Evolutionary conservation across 2,888 invertebrate species (phyloP), one percentile per base, ranked within the genome.

Genomic region (Lathronympha strigana): DNA sequence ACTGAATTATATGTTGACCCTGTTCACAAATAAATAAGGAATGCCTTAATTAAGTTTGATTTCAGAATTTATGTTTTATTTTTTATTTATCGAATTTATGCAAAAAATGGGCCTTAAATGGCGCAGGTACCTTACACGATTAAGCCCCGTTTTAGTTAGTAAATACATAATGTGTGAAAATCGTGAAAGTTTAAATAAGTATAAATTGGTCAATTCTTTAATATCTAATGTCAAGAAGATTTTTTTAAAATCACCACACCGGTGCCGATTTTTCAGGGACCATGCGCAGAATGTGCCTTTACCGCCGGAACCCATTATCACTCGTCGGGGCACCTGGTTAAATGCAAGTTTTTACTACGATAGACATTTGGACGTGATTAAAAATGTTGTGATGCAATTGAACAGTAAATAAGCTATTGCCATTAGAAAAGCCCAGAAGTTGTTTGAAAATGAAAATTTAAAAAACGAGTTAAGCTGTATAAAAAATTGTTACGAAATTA

Each of bases 221-320:
- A 45, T 45, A 45, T 2, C n/a, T n/a, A n/a, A n/a, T 21, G 23
- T 45, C 45, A 45, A 23, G 45, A 45, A 21, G 21, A 21, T 21
- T 45, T 45, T 45, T 8, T 45, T 23, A 4, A 21, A 13, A 45
- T 45, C 21, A 45, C 45, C 45, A 45, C 21, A 45, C 38, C 38
- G 38, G 15, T 2, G n/a, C 4, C 15, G 38, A 40, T 45, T 45
- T 45, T 45, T 45, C 11, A 23, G 11, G 23, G 23, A 45, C 13
- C 23, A 21, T 13, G 45, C 21, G 19, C 21, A 8, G 21, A 45
- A 45, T 45, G 45, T 45, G 45, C 45, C 45, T 47, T 47, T 47
- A 23, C 47, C 23, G n/a, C 47, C 47, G 23, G 23, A 25, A 47
- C 23, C 47, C 9, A 47, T 47, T 23, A 47, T 47, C 11, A 47